phyloP scores from a whole-genome alignment of 2,113 vertebrate species.

The Larimichthys crocea region DNA sequence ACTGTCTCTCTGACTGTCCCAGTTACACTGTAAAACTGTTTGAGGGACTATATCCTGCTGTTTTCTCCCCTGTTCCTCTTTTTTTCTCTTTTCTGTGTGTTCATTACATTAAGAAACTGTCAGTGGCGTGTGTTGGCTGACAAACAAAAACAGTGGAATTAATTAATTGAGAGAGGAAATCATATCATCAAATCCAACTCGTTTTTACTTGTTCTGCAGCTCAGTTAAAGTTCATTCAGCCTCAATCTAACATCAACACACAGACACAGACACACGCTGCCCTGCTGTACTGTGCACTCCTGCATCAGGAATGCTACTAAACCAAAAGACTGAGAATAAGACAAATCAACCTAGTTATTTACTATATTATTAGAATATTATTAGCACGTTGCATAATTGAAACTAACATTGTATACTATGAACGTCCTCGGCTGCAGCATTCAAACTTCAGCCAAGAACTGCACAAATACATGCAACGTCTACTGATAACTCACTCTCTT shows the following conservation, averaged over 20 bases:
- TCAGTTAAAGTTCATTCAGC: neutral
- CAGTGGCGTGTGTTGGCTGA: neutral
- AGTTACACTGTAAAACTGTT: neutral
- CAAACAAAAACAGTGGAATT: neutral
- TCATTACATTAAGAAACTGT: neutral
- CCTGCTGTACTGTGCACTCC: constrained; percentile 52
- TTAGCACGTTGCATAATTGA: neutral
- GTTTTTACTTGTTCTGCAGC: too few relatives aligned
- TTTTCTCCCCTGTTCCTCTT: too few relatives aligned
- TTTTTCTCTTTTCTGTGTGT: neutral
- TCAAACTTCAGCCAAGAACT: neutral
- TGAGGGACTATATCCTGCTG: neutral
- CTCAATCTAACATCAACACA: neutral
- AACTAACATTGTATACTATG: neutral
- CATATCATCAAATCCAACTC: too few relatives aligned
- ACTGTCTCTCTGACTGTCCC: neutral
- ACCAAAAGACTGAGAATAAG: too few relatives aligned
- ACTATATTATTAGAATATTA: neutral
- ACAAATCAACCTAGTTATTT: neutral
- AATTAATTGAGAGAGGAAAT: neutral
- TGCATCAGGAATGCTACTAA: neutral
- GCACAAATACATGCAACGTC: neutral
- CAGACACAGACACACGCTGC: constrained; percentile 3
- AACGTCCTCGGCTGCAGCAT: neutral
- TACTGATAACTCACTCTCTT: constrained; percentile 72